A percentile compares a stretch with the other conserved stretches of the same genome.
Conservation (phyloP, 2,888 invertebrate genomes). For the Elmis aenea region DNA sequence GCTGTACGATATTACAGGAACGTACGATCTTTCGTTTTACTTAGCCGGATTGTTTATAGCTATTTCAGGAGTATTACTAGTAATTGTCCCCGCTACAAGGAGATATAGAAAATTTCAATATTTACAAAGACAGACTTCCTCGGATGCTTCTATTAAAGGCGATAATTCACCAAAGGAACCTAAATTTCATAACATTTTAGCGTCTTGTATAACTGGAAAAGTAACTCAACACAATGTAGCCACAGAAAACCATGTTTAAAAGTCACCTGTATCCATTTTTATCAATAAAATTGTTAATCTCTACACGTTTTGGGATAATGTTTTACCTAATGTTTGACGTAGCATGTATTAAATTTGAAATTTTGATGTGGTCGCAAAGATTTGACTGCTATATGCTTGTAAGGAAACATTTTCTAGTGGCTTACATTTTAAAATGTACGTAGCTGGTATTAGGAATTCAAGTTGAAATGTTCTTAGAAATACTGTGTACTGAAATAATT, state of each 20-base stretch:
- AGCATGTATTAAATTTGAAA: too few species aligned
- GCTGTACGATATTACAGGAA: conserved; percentile 73
- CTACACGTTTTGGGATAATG: too few species aligned
- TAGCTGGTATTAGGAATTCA: too few species aligned
- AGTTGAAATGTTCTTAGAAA: too few species aligned
- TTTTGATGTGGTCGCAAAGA: too few species aligned
- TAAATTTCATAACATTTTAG: conserved; percentile 30
- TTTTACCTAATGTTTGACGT: too few species aligned
- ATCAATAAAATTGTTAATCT: too few species aligned
- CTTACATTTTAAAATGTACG: too few species aligned
- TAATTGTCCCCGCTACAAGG: conserved; percentile 41
- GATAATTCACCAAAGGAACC: conserved; percentile 25
- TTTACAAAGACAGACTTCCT: conserved; percentile 34
- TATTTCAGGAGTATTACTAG: conserved; percentile 64
- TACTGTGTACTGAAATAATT: too few species aligned
- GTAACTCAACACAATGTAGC: conserved; percentile 21
- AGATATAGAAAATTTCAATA: conserved; percentile 35
- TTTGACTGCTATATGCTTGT: too few species aligned
- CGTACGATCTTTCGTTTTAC: conserved; percentile 76
- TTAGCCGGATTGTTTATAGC: conserved; percentile 75
- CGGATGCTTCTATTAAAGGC: conserved; percentile 27
- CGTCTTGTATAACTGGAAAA: conserved; percentile 33
- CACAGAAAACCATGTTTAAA: conserved; percentile 31
- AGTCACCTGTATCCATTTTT: conserved; percentile 2
- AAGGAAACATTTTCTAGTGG: too few species aligned